Base-by-base conservation (phyloP, 2,888 invertebrate genomes). In the Celastrina argiolus region DNA sequence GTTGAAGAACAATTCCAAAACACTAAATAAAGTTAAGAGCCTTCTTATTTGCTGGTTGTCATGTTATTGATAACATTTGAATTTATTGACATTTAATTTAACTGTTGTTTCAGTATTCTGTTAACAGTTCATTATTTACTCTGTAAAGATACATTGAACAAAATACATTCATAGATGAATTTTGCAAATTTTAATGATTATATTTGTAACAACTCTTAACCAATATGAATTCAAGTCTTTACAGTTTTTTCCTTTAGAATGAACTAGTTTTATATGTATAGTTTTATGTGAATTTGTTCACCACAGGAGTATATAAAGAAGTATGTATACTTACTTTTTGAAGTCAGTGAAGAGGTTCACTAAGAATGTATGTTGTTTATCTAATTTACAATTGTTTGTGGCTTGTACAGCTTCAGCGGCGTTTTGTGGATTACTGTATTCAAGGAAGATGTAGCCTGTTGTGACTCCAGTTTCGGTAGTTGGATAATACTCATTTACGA, bases 301-400 rank as follows among this genome's bases (percentile, higher is more conserved):
- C 10, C 18, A 45, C 18, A 51, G 22, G 12, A 51, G 10, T 10
- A 10, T 36, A 36, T 36, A 51, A 51, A 51, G 22, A 0, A 45
- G 6, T 36, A 26, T 3, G 12, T 14, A 18, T 76, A 92, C 94
- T 93, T 84, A 96, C 94, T 98, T 99, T 76, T 96, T 95, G 84
- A 98, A 98, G 84, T 99, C 99, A 0, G 97, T 97, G 84, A 99
- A 98, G 66, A 98, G 92, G 86, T 98, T 99, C 59, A 98, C 97
- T 80, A 95, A 92, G 87, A 99, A 98, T 5, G 97, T 97, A 79
- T 99, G 99, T 75, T 95, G 95, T 84, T 98, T 99, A 90, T 99
- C 99, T 79, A 99, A 93, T 84, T 97, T 98, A 91, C 98, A 96
- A 78, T 97, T 97, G 88, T 99, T 97, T 63, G 96, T 94, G 51